These are phyloP conservation scores for Drosophila conformis DNA, from an alignment of 2,888 invertebrate species.

Conservation along the genomic window DNA sequence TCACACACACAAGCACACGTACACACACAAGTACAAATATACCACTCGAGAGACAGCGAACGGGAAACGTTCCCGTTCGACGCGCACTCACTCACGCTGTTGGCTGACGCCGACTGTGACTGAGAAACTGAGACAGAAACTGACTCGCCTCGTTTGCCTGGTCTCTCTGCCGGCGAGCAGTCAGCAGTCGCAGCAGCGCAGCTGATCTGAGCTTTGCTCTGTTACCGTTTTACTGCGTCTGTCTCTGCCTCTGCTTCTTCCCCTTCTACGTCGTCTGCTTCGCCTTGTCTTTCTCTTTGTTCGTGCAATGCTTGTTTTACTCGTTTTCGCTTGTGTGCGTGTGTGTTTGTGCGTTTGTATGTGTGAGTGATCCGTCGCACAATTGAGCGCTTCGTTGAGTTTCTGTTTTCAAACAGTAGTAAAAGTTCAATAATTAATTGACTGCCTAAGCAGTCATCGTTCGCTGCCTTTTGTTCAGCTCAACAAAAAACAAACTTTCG, in stretches of 20 bases:
- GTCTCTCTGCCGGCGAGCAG: constrained; percentile 32
- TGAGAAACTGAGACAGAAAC: constrained; percentile 68
- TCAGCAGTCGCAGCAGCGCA: constrained; percentile 25
- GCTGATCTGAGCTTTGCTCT: constrained; percentile 54
- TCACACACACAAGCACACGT: constrained; percentile 2
- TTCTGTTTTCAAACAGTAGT: constrained; percentile 67
- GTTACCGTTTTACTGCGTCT: constrained; percentile 23
- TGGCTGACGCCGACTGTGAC: constrained; percentile 79
- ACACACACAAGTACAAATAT: neutral
- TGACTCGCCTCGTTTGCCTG: constrained; percentile 42
- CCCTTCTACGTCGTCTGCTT: constrained; percentile 15
- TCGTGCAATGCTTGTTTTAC: constrained; percentile 34
- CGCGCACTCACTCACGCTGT: constrained; percentile 77
- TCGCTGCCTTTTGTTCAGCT: constrained; percentile 44
- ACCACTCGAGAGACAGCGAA: constrained; percentile 46
- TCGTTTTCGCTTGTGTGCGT: constrained; percentile 21
- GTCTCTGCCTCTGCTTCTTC: constrained; percentile 18
- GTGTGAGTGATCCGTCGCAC: constrained; percentile 45
- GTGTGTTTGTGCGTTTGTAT: constrained; percentile 5
- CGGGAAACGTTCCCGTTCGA: constrained; percentile 72
- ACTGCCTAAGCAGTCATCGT: constrained; percentile 52
- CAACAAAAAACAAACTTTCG: constrained; percentile 27
- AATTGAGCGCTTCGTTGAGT: constrained; percentile 62
- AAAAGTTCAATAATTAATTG: constrained; percentile 79
- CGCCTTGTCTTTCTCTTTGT: constrained; percentile 42